Evolutionary conservation across 1,140 invertebrate species (phyloP).

Genomic region (Aleiodes sp.): DNA sequence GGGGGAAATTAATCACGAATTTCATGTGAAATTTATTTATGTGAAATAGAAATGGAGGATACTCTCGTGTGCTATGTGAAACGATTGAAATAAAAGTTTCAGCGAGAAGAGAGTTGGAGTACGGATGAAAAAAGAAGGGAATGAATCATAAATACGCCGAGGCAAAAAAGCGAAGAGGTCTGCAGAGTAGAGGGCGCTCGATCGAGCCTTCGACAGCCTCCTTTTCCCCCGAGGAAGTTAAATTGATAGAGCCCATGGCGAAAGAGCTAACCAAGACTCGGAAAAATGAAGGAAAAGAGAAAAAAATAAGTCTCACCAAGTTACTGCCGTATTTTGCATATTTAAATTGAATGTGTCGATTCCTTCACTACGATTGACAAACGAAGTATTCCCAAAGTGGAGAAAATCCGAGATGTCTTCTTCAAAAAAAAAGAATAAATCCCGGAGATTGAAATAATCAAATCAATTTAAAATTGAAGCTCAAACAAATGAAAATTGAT

Average conservation of each 20-base stretch:
- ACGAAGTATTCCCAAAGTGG: not conserved
- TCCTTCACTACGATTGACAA: conserved; percentile 50
- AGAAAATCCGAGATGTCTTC: too few species aligned
- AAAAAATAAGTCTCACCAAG: conserved; percentile 32
- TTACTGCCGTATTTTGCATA: conserved; percentile 55
- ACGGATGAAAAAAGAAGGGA: conserved; percentile 3
- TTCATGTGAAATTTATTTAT: too few species aligned
- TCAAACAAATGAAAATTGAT: not conserved
- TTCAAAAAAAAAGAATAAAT: too few species aligned
- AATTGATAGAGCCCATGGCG: conserved; percentile 48
- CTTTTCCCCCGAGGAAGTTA: conserved; percentile 46
- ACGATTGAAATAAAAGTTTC: conserved; percentile 37
- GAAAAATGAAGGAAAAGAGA: conserved; percentile 20
- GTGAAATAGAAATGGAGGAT: not conserved
- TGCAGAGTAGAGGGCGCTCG: conserved; percentile 30
- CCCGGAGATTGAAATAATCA: too few species aligned
- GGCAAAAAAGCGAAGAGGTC: not conserved
- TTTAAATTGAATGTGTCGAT: conserved; percentile 61
- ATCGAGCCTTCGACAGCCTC: conserved; percentile 44
- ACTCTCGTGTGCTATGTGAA: not conserved
- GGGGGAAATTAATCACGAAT: not conserved
- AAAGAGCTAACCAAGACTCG: conserved; percentile 1
- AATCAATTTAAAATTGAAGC: not conserved
- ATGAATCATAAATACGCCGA: not conserved
- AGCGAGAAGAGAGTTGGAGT: not conserved